Conservation (phyloP, 2,888 invertebrate species). For the Stenodera caucasica region DNA sequence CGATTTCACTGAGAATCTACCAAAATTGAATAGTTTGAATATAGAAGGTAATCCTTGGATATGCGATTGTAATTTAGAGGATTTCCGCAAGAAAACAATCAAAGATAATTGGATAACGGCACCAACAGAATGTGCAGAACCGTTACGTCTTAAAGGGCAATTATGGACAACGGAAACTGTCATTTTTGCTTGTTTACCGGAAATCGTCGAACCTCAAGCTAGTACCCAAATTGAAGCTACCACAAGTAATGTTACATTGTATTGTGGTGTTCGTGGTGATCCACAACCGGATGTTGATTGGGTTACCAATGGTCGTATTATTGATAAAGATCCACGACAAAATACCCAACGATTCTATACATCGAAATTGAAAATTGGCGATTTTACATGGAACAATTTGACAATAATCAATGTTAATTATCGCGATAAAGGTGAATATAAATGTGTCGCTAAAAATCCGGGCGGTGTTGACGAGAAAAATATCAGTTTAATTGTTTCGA, state of each 20-base stretch:
- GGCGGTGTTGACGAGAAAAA: conserved; percentile 80
- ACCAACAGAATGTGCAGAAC: conserved; percentile 74
- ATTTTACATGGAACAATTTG: conserved; percentile 62
- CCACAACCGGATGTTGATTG: conserved; percentile 77
- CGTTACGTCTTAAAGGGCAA: conserved; percentile 67
- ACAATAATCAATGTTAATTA: conserved; percentile 58
- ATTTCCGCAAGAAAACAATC: conserved; percentile 76
- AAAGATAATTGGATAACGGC: conserved; percentile 73
- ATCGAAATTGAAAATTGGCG: conserved; percentile 40
- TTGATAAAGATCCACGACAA: conserved; percentile 59
- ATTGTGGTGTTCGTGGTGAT: conserved; percentile 74
- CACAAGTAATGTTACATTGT: conserved; percentile 69
- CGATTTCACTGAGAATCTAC: conserved; percentile 67
- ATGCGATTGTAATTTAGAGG: conserved; percentile 82
- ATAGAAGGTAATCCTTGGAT: conserved; percentile 84
- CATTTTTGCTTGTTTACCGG: conserved; percentile 82
- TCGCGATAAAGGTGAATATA: conserved; percentile 60
- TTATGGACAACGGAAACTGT: conserved; percentile 73
- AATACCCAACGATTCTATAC: conserved; percentile 55
- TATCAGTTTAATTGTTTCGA: conserved; percentile 61
- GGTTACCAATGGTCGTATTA: conserved; percentile 68
- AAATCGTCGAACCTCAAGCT: conserved; percentile 67
- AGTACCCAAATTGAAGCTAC: conserved; percentile 64
- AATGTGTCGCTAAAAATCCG: conserved; percentile 78
- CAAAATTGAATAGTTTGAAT: conserved; percentile 71